Evolutionary conservation across 30 jellyfish, hydroid and myxozoan species (phyloP), one percentile per base, ranked within the genome.

Genomic region (Nemopilema nomurai): DNA sequence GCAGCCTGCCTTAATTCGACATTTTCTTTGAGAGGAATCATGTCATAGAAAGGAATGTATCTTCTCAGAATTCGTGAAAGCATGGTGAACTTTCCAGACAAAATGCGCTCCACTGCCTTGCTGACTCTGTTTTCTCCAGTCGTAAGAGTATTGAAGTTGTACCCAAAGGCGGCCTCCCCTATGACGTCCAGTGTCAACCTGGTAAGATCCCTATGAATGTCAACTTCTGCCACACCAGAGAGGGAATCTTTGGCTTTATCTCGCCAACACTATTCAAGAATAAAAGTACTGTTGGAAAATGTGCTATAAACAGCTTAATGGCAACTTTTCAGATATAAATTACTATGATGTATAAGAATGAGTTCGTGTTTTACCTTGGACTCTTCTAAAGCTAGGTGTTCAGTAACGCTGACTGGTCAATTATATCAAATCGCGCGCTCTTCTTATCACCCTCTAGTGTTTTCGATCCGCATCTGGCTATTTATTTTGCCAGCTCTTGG

Each of bases 111-210:
- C 1, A 84, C 87, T 28, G 93, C 87, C n/a, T 51, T 75, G 68
- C 93, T 84, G 1, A 68, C 87, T 31, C 49, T 49, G 74, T 30
- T 73, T 18, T 84, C 87, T 8, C 93, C 93, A 74, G 93, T 72
- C 25, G 65, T 26, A 41, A 84, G 83, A 20, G 93, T 84, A 20
- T 73, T 30, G 53, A 84, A 84, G 8, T 66, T 64, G 74, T 73
- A 74, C 1, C 93, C 93, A 74, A 84, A 84, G 16, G 87, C 93
- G 9, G 93, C 49, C 49, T 84, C 93, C 4, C 93, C 93, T 31
- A 84, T 84, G 29, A 72, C 76, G 49, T 84, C 93, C n/a, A 84
- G 57, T 4, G 87, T 25, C 49, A 73, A 51, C 18, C 28, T 77
- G 67, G 31, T 73, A 70, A 84, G 62, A 62, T 63, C 83, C 27